These are phyloP conservation scores for Hippocampus kuda DNA, from an alignment of 2,797 vertebrate species.

Conservation along the genomic window DNA sequence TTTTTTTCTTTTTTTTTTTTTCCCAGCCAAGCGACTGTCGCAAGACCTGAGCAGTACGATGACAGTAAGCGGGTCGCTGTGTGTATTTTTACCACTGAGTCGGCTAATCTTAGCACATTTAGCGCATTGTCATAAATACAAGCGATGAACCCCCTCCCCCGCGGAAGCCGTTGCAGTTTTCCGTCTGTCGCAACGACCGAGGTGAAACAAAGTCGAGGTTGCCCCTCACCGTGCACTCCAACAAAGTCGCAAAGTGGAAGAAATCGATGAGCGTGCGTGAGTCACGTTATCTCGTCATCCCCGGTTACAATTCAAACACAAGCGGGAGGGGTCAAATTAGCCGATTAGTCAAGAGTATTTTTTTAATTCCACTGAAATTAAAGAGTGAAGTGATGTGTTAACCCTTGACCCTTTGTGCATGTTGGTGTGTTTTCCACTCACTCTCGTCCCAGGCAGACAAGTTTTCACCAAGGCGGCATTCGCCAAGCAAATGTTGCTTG, in stretches of 20 bases:
- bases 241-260: not conserved
- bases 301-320: not conserved
- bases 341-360: not conserved
- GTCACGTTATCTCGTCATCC: not conserved
- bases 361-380: not conserved
- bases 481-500: no score
- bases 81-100: not conserved
- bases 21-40: not conserved
- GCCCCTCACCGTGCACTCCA: not conserved
- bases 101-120: not conserved
- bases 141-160: not conserved
- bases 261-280: not conserved
- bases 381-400: not conserved
- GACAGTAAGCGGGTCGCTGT: not conserved
- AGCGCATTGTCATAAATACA: not conserved
- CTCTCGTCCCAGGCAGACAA: no score
- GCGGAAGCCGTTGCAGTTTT: not conserved
- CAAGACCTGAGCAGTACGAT: not conserved
- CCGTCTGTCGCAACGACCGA: not conserved
- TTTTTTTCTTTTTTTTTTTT: not conserved
- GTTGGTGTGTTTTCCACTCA: not conserved
- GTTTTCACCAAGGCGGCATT: not conserved
- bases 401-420: not conserved
- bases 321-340: not conserved
- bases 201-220: not conserved